Base-by-base conservation (phyloP, 2,888 invertebrate species). In the Xestia rhomboidea region DNA sequence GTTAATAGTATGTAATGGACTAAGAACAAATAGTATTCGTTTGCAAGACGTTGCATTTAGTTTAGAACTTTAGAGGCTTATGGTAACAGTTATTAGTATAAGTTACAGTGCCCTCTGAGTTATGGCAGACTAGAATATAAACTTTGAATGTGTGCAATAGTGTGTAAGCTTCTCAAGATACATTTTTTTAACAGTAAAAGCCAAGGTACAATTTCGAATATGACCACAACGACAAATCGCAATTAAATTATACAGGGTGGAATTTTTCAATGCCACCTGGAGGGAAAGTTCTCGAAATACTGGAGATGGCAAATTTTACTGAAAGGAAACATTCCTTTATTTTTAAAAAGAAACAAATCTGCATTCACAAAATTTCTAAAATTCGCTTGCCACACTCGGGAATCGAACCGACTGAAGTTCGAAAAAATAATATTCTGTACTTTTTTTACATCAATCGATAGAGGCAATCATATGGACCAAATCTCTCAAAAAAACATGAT, bases 21-120 rank as follows among this genome's bases (percentile, higher is more conserved):
- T 63, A 79, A 67, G 75, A 85, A 85, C 76, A 77, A 77, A 69
- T 73, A 79, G 75, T 76, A 79, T 84, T 79, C 11, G 41, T 72
- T 76, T 74, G 69, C 51, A 76, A 79, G 67, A 60, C 54, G 30
- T 87, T 68, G 82, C 77, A 82, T 82, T 86, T 79, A 84, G 34
- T 74, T 73, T 54, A 60, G 75, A 77, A 84, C 30, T 74, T 73
- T 54, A 60, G 75, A 77, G 70, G 77, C 68, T 79, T 76, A 66
- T 66, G 18, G 57, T n/a, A 76, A 76, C 44, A 68, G 24, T 73
- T 46, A 67, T 51, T 68, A 62, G 38, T 62, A 54, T 76, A 68
- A 68, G 54, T 63, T 69, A 41, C 24, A 49, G 18, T 54, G 27
- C 15, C 8, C 13, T 41, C 54, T 46, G 34, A 72, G 57, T 70